These are phyloP conservation scores for Carettochelys insculpta DNA, from an alignment of 2,113 vertebrate species.

Conservation along the genomic window DNA sequence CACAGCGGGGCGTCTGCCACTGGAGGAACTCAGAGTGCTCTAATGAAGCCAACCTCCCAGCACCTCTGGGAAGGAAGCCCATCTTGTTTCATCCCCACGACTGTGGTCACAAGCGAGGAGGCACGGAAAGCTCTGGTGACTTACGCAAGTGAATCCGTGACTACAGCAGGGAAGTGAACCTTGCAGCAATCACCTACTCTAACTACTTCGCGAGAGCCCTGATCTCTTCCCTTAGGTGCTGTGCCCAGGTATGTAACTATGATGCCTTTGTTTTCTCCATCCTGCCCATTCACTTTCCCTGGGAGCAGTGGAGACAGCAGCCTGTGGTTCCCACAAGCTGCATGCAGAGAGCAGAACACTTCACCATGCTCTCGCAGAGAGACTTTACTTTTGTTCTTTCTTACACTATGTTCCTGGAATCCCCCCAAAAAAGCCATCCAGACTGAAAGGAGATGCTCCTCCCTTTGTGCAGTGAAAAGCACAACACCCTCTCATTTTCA, in stretches of 20 bases:
- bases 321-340: neutral
- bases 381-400: neutral
- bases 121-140: neutral
- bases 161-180: neutral
- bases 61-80: neutral
- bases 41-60: neutral
- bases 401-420: neutral
- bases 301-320: neutral
- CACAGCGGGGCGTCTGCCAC: neutral
- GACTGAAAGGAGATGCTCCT: neutral
- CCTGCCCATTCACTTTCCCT: neutral
- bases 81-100: neutral
- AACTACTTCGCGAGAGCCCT: neutral
- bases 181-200: neutral
- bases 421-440: neutral
- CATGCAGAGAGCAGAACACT: neutral
- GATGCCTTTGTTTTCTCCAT: neutral
- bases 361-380: neutral
- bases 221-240: neutral
- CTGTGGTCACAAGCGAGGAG: neutral
- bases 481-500: neutral
- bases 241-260: neutral
- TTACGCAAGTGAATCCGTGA: neutral
- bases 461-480: neutral
- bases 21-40: neutral